phyloP scores from a whole-genome alignment of 2,113 vertebrate genomes.

The Ictalurus punctatus region DNA sequence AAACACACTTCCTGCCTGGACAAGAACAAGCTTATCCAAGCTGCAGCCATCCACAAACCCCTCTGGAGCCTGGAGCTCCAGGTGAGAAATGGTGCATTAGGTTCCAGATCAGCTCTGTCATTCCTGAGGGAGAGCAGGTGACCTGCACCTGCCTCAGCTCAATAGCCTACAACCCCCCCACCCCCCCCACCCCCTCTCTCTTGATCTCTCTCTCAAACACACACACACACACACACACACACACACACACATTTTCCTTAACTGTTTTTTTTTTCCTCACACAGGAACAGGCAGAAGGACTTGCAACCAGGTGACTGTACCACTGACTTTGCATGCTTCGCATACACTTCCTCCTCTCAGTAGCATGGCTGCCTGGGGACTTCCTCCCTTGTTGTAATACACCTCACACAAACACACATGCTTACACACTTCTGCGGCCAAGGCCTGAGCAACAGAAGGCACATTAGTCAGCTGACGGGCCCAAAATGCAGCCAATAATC shows the following conservation, averaged over 20 bases:
- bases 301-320: slow-evolving; percentile 20
- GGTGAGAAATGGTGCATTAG: slow-evolving; percentile 1
- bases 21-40: slow-evolving; percentile 3
- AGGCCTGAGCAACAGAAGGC: slow-evolving; percentile 50
- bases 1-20: not conserved
- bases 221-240: not conserved
- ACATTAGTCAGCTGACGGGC: slow-evolving; percentile 37
- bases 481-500: slow-evolving; percentile 26
- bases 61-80: not conserved
- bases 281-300: slow-evolving; percentile 18
- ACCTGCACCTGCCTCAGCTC: slow-evolving; percentile 23
- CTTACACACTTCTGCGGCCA: slow-evolving; percentile 37
- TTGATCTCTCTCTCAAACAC: not conserved
- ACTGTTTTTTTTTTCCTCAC: not conserved
- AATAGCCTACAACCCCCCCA: not conserved
- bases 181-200: not conserved
- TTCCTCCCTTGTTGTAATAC: slow-evolving; percentile 21
- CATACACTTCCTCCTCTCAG: slow-evolving; percentile 39
- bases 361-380: slow-evolving; percentile 47
- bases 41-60: slow-evolving; percentile 22
- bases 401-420: slow-evolving; percentile 34
- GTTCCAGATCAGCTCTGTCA: slow-evolving; percentile 9
- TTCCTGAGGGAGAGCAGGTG: slow-evolving; percentile 7
- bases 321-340: slow-evolving; percentile 42
- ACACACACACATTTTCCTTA: not conserved